Evolutionary conservation across 2,888 invertebrate species (phyloP).

Genomic region (Metellina segmentata): DNA sequence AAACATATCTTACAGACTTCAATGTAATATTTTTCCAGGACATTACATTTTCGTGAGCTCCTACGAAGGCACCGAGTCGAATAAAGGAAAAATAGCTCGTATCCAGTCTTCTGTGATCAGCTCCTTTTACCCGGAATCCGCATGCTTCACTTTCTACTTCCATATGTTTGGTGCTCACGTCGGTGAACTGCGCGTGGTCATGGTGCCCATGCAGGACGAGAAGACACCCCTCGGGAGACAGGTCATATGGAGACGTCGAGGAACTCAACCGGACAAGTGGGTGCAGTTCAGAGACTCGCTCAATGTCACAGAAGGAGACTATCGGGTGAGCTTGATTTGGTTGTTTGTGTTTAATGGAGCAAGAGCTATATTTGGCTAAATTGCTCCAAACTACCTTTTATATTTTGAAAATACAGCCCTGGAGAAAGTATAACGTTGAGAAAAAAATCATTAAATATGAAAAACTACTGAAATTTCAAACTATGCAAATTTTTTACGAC

Average conservation of each 20-base stretch:
- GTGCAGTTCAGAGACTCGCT: constrained; percentile 58
- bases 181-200: constrained; percentile 79
- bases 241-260: constrained; percentile 59
- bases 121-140: constrained; percentile 81
- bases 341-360: neutral
- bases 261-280: constrained; percentile 74
- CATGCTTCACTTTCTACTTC: constrained; percentile 87
- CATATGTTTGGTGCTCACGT: constrained; percentile 87
- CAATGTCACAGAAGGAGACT: constrained; percentile 62
- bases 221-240: constrained; percentile 28
- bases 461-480: too few relatives aligned
- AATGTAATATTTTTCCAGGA: constrained; percentile 28
- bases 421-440: too few relatives aligned
- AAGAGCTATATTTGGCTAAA: too few relatives aligned
- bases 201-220: constrained; percentile 55
- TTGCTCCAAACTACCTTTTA: too few relatives aligned
- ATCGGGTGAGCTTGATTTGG: constrained; percentile 41
- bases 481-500: too few relatives aligned
- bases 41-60: constrained; percentile 67
- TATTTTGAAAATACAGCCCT: too few relatives aligned
- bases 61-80: constrained; percentile 51
- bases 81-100: constrained; percentile 51
- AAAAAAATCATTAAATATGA: too few relatives aligned
- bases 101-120: constrained; percentile 86
- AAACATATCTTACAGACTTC: too few relatives aligned